Evolutionary conservation across 2,797 vertebrate genomes (phyloP).

Genomic region (Acrossocheilus fasciatus): DNA sequence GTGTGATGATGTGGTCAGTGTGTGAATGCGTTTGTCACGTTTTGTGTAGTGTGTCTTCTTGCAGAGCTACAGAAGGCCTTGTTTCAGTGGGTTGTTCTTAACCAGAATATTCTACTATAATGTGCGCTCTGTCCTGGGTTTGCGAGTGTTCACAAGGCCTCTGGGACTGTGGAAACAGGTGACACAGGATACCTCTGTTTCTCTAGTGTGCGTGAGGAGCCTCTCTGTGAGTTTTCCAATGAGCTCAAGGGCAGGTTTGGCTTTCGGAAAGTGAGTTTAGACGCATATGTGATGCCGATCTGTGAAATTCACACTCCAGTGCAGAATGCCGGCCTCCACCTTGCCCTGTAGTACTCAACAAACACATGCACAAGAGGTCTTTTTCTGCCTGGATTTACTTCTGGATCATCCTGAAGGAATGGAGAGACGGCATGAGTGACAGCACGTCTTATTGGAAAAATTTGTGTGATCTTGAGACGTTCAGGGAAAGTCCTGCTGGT

Average conservation of each 20-base stretch:
- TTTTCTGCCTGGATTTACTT: constrained; percentile 45
- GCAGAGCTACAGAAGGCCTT: too few species aligned
- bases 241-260: constrained; percentile 9
- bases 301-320: constrained; percentile 50
- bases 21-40: not conserved
- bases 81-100: not conserved
- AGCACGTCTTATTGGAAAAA: not conserved
- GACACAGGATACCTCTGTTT: constrained; percentile 20
- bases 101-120: not conserved
- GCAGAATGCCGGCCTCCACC: constrained; percentile 34
- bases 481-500: constrained; percentile 1
- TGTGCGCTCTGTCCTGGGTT: not conserved
- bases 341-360: constrained; percentile 1
- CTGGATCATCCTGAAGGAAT: constrained; percentile 15
- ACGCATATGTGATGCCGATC: constrained; percentile 22
- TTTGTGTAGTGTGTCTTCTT: not conserved
- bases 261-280: constrained; percentile 20
- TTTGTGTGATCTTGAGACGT: constrained; percentile 26
- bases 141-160: not conserved
- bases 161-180: not conserved
- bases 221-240: not conserved
- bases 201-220: not conserved
- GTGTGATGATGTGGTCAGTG: not conserved
- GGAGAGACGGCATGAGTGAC: not conserved
- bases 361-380: not conserved